Conservation (phyloP, 1,140 invertebrate genomes). For the Tetranychus urticae region DNA sequence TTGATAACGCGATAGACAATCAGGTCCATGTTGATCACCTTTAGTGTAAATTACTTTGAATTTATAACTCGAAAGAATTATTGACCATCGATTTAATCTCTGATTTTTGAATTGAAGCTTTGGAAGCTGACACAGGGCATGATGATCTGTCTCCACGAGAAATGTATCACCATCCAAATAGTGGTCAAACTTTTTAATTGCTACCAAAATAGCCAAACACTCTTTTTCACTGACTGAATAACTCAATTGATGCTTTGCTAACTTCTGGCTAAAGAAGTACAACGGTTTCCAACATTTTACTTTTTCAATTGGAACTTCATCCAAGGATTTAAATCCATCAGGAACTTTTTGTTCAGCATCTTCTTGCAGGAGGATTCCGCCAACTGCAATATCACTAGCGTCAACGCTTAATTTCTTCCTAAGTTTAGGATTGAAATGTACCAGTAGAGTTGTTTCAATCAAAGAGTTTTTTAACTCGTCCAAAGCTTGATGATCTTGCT, state of each 20-base stretch:
- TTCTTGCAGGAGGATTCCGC: too few species aligned
- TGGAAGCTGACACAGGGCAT: background rate
- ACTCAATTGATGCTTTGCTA: constrained; percentile 11
- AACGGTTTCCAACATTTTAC: constrained; percentile 22
- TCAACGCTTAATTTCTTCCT: too few species aligned
- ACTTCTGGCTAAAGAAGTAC: constrained; percentile 7
- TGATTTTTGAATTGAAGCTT: background rate
- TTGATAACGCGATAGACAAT: background rate
- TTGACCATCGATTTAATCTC: background rate
- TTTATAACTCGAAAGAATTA: background rate
- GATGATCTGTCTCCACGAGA: constrained; percentile 1
- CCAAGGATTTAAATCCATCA: constrained; percentile 19
- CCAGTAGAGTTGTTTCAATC: too few species aligned
- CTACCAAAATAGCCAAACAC: constrained; percentile 26
- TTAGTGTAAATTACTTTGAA: background rate
- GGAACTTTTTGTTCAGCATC: background rate
- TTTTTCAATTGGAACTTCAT: constrained; percentile 15
- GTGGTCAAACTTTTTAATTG: constrained; percentile 26
- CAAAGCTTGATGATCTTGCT: too few species aligned
- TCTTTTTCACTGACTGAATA: constrained; percentile 30
- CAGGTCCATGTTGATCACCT: background rate
- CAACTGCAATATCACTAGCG: too few species aligned
- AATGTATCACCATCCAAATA: constrained; percentile 22
- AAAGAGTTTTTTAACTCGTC: too few species aligned
- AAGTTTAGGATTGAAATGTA: too few species aligned